Conservation (phyloP, 2,888 invertebrate species). For the Argyra leucocephala region DNA sequence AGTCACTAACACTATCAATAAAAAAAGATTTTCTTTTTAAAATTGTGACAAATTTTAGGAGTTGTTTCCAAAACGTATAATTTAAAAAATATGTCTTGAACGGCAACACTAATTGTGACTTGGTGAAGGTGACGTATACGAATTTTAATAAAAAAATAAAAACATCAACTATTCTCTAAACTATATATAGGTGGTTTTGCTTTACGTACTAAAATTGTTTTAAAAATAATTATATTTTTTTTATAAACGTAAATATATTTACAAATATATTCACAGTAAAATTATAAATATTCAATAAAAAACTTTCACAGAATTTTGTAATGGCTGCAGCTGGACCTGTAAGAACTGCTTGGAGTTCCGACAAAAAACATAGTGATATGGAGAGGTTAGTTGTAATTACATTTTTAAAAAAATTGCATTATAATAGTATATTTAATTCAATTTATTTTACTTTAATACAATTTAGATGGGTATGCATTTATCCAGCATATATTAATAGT, state of each 20-base stretch:
- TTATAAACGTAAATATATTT: too few species aligned
- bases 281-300: too few species aligned
- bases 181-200: too few species aligned
- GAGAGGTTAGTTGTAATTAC: conserved; percentile 50
- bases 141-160: neutral
- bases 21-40: too few species aligned
- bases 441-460: conserved; percentile 21
- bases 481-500: conserved; percentile 92
- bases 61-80: too few species aligned
- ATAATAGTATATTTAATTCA: too few species aligned
- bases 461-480: conserved; percentile 84
- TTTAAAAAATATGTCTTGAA: conserved; percentile 15
- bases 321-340: conserved; percentile 49
- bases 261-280: too few species aligned
- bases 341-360: conserved; percentile 56
- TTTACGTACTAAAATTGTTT: too few species aligned
- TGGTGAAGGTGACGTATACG: neutral
- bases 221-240: too few species aligned
- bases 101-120: neutral
- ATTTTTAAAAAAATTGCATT: neutral
- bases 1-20: conserved; percentile 14
- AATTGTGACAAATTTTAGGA: too few species aligned
- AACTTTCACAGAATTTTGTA: neutral
- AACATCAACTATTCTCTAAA: too few species aligned
- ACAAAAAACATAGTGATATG: conserved; percentile 70